Base-by-base conservation (phyloP, 2,888 invertebrate genomes). In the Heterodera filipjevi region DNA sequence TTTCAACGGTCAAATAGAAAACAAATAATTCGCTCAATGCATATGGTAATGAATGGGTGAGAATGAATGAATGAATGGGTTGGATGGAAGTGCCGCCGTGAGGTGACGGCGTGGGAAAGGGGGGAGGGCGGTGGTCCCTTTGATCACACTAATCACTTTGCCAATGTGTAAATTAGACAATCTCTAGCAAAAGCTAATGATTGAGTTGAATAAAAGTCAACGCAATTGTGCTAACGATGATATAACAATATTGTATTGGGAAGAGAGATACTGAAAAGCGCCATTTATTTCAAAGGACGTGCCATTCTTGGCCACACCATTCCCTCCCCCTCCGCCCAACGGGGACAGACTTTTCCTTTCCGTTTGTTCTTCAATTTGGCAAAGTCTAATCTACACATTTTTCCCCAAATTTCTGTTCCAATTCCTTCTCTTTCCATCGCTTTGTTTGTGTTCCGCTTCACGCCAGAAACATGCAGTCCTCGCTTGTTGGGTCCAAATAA, bases 391-490 rank as follows among this genome's bases (percentile, higher is more conserved):
- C 27, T 59, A 59, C 59, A 59, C 59, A 59, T 59, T 59, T 59
- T 59, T 6, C 12, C 53, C 59, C 59, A 59, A 59, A n/a, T 59
- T 59, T 59, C 8, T 59, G 49, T 3, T 59, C 27, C n/a, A 59
- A 59, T 59, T n/a, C 59, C 59, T 59, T 6, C 27, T 10, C 59
- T 16, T 59, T 12, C n/a, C 27, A n/a, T 59, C 3, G 27, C 27
- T 27, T 12, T 3, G 53, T 22, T 3, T 53, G 53, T 6, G 14
- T 22, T 22, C 53, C 6, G 53, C 32, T 73, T 39, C 53, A 72
- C 35, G 59, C 71, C 59, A 77, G 10, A 59, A 75, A 75, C 75
- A 75, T 75, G 75, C 80, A 80, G 64, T 80, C 81, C 19, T 79
- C 66, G 70, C 30, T 80, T 39, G 66, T 30, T 30, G 80, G 74